Evolutionary conservation across 2,113 vertebrate genomes (phyloP).

Genomic region (Panurus biarmicus): DNA sequence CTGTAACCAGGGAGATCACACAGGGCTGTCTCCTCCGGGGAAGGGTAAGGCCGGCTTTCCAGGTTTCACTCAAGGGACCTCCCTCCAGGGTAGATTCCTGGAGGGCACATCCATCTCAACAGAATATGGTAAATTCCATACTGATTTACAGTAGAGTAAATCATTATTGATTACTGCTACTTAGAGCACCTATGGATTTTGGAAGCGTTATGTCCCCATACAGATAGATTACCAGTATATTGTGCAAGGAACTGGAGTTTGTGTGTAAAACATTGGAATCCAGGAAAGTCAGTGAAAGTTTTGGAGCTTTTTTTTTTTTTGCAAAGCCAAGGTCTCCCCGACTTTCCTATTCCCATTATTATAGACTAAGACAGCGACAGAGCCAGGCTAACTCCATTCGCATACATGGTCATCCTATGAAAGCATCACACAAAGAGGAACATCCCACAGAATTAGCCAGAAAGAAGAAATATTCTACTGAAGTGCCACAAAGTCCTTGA

Average conservation of each 20-base stretch:
- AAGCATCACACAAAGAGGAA: neutral
- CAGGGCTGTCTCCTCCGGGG: no score
- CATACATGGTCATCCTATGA: neutral
- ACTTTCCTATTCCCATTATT: neutral
- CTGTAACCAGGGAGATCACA: no score
- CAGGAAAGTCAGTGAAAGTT: neutral
- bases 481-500: neutral
- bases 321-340: neutral
- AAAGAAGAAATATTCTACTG: neutral
- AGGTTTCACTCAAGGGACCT: no score
- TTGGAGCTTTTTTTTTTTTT: neutral
- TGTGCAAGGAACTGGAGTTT: neutral
- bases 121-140: neutral
- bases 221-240: neutral
- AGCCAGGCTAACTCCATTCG: neutral
- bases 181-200: neutral
- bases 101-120: no score
- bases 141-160: neutral
- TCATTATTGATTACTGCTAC: neutral
- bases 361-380: neutral
- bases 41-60: no score
- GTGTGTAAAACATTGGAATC: neutral
- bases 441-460: neutral
- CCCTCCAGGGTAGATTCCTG: no score
- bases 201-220: neutral